Percentiles rank a stretch among this genome's conserved stretches.
Evolutionary conservation across 2,113 vertebrate species (phyloP).

Genomic region (Ictidomys tridecemlineatus): DNA sequence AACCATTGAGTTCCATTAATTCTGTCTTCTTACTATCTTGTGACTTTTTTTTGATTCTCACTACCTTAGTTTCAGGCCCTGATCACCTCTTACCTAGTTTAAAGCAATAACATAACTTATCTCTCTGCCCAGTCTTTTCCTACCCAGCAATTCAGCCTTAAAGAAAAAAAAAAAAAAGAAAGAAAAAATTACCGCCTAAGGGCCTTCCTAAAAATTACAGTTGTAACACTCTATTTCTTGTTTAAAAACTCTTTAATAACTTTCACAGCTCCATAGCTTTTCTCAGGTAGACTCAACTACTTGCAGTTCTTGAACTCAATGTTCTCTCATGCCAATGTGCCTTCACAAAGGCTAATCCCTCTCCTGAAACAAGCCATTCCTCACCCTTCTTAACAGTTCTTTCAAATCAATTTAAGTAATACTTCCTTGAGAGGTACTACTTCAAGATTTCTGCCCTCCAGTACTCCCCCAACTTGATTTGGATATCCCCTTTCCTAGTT

Average conservation of each 20-base stretch:
- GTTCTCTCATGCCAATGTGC: neutral
- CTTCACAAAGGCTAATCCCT: neutral
- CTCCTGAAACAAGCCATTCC: neutral
- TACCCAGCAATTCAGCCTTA: neutral
- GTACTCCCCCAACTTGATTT: neutral
- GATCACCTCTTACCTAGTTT: neutral
- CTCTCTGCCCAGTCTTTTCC: neutral
- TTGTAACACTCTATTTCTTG: neutral
- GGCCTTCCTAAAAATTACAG: neutral
- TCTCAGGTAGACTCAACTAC: neutral
- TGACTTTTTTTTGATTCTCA: neutral
- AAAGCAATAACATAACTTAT: neutral
- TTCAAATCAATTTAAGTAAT: neutral
- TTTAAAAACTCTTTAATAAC: conserved; percentile 37
- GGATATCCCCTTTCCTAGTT: neutral
- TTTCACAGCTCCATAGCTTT: neutral
- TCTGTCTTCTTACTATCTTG: conserved; percentile 22
- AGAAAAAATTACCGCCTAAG: neutral
- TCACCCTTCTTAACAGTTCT: neutral
- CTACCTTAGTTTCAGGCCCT: neutral
- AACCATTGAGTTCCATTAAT: conserved; percentile 9
- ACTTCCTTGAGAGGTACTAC: neutral
- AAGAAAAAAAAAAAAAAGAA: neutral
- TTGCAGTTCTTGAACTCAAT: neutral
- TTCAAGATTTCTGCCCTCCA: neutral